A percentile compares a stretch with the other conserved stretches of the same genome.
Conservation (phyloP, 2,888 invertebrate species). For the Danaus chrysippus region DNA sequence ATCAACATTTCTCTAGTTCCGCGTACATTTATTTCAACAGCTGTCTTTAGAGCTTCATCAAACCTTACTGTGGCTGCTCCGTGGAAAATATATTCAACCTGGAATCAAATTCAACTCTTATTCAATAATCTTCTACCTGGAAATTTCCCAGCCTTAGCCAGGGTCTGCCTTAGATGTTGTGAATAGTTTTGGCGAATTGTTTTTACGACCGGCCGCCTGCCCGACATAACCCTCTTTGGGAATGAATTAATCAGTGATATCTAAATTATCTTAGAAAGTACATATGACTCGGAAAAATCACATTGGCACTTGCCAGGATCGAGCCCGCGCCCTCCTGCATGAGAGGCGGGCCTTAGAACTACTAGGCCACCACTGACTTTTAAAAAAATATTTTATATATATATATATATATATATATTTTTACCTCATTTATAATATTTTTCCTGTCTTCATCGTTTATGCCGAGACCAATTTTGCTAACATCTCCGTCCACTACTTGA, state of each 20-base stretch:
- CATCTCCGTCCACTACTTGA: constrained; percentile 61
- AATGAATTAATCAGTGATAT: no score
- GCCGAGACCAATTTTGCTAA: constrained; percentile 53
- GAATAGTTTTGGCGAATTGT: no score
- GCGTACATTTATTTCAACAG: constrained; percentile 68
- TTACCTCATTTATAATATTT: constrained; percentile 53
- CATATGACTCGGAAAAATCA: no score
- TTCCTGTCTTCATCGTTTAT: constrained; percentile 56
- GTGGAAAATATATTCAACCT: constrained; percentile 75
- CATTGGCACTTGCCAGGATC: no score
- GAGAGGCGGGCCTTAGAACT: no score
- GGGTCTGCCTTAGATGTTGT: no score
- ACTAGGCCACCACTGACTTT: no score
- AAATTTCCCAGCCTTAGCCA: no score
- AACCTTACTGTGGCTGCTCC: constrained; percentile 77
- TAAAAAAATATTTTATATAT: neutral
- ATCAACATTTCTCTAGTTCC: constrained; percentile 66
- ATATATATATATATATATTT: neutral
- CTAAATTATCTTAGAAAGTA: no score
- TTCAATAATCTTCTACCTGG: neutral
- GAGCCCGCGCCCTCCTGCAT: no score
- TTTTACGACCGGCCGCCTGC: no score
- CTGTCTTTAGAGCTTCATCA: constrained; percentile 68
- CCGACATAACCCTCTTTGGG: no score
- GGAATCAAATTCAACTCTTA: constrained; percentile 16